phyloP scores from a whole-genome alignment of 1,140 invertebrate genomes.

The Lepidurus packardi region DNA sequence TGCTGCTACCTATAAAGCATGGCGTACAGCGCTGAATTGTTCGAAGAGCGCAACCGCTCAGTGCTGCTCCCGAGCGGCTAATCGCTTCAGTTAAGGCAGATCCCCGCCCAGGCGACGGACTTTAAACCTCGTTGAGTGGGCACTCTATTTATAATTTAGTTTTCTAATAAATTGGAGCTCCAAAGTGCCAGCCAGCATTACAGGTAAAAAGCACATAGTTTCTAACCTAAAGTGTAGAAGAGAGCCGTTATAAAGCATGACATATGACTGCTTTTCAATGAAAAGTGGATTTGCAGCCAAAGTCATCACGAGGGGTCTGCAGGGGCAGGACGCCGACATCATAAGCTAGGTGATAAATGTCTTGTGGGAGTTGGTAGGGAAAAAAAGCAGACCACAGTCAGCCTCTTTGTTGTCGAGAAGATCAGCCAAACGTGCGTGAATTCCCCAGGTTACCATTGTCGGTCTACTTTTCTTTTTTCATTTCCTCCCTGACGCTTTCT shows the following conservation, averaged over 20 bases:
- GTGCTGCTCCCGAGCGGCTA: too few relatives aligned
- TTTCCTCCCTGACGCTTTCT: background rate
- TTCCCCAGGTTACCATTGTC: constrained; percentile 2
- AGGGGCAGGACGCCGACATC: background rate
- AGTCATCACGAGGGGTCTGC: background rate
- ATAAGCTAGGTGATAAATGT: constrained; percentile 22
- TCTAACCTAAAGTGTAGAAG: background rate
- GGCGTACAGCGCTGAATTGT: too few relatives aligned
- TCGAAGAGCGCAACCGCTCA: too few relatives aligned
- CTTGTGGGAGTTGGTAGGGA: background rate
- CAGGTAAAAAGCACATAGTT: background rate
- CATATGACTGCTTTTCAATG: background rate
- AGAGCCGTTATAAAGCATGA: background rate
- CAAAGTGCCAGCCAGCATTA: too few relatives aligned
- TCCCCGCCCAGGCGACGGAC: too few relatives aligned
- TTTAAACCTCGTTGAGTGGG: too few relatives aligned
- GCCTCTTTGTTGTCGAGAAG: background rate
- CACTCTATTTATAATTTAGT: too few relatives aligned
- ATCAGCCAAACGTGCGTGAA: background rate
- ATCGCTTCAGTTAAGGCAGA: too few relatives aligned
- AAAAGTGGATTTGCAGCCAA: background rate
- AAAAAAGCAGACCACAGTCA: background rate
- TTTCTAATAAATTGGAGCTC: too few relatives aligned
- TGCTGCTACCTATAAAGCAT: too few relatives aligned
- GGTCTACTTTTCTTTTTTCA: background rate